These are phyloP conservation scores for Rhagoletis pomonella DNA, from an alignment of 1,140 invertebrate species.

Conservation along the genomic window DNA sequence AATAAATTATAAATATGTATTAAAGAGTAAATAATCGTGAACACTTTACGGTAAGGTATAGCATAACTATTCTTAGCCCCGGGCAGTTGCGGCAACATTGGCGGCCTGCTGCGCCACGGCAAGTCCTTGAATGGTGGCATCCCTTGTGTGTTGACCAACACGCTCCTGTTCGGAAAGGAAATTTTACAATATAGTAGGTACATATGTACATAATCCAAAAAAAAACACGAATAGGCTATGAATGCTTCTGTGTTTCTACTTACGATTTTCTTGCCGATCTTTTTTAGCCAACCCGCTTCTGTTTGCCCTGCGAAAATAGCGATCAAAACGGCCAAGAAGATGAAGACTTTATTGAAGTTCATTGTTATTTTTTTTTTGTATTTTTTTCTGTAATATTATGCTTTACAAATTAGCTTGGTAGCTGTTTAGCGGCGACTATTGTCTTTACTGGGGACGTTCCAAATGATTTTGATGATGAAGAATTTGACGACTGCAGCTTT, in stretches of 20 bases:
- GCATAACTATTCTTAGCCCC: conserved; percentile 2
- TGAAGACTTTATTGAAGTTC: conserved; percentile 70
- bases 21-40: no score
- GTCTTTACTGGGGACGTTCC: background rate
- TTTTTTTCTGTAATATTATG: background rate
- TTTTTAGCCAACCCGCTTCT: conserved; percentile 68
- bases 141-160: conserved; percentile 67
- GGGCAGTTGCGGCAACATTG: conserved; percentile 66
- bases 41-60: no score
- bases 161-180: conserved; percentile 62
- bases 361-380: conserved; percentile 56
- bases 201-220: background rate
- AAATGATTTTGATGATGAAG: background rate
- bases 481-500: background rate
- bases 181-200: background rate
- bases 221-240: background rate
- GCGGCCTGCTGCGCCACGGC: conserved; percentile 69
- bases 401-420: background rate
- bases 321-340: conserved; percentile 66
- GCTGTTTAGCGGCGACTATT: background rate
- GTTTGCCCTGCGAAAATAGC: conserved; percentile 64
- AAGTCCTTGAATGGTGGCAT: conserved; percentile 68
- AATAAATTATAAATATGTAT: background rate
- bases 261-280: conserved; percentile 66
- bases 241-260: background rate